These are phyloP conservation scores for Edolisoma coerulescens DNA, from an alignment of 2,113 vertebrate genomes.

Conservation along the genomic window DNA sequence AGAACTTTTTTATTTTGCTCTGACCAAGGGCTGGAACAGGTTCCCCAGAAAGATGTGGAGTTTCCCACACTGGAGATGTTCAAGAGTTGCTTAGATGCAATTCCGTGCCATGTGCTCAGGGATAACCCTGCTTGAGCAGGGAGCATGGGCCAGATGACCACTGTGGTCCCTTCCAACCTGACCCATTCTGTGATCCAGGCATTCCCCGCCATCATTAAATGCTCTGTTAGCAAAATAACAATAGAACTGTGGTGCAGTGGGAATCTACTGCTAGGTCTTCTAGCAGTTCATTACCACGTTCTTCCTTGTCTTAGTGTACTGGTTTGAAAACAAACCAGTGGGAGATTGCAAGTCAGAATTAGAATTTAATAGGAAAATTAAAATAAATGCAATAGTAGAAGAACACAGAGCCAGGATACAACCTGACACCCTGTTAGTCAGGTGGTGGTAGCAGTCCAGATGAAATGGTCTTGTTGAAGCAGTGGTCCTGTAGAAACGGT, in stretches of 20 bases:
- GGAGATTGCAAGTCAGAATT: too few species aligned
- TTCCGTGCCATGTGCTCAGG: background rate
- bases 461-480: too few species aligned
- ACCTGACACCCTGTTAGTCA: too few species aligned
- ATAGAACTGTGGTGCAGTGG: background rate
- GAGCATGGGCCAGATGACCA: background rate
- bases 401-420: too few species aligned
- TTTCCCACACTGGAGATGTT: background rate
- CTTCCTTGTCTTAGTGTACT: background rate
- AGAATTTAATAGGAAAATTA: too few species aligned
- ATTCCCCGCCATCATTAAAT: background rate
- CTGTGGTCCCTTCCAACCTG: background rate
- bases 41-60: background rate
- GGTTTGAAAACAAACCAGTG: too few species aligned
- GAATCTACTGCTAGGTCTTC: background rate
- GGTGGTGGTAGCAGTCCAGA: too few species aligned
- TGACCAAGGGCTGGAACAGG: background rate
- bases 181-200: background rate
- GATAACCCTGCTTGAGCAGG: background rate
- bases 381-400: too few species aligned
- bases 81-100: background rate
- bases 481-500: too few species aligned
- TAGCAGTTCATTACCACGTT: background rate
- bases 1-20: background rate
- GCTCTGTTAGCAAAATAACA: background rate